A percentile compares a stretch with the other conserved stretches of the same genome.
These are phyloP conservation scores for Shargacucullia verbasci DNA, from an alignment of 2,888 invertebrate genomes.

Conservation along the genomic window DNA sequence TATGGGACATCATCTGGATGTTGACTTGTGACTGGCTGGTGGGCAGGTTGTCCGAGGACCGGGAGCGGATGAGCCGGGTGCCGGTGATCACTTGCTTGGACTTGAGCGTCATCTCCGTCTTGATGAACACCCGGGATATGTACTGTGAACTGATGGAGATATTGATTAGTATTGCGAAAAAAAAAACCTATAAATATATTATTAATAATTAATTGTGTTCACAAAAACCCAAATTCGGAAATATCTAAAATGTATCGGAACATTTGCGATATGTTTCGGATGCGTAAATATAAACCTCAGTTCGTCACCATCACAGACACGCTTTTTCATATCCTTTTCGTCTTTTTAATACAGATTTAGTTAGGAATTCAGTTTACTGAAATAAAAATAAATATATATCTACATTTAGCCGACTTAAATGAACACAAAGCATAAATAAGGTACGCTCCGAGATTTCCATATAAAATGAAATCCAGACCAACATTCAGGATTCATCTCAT, in stretches of 20 bases:
- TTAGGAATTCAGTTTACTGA: slow-evolving; percentile 1
- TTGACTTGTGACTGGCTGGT: slow-evolving; percentile 98
- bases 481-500: slow-evolving; percentile 29
- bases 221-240: too few species aligned
- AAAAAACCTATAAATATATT: too few species aligned
- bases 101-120: slow-evolving; percentile 98
- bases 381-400: slow-evolving; percentile 19
- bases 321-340: too few species aligned
- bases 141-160: slow-evolving; percentile 93
- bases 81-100: slow-evolving; percentile 94
- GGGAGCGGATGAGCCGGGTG: slow-evolving; percentile 93
- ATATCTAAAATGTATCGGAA: too few species aligned
- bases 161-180: not conserved
- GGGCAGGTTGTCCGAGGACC: slow-evolving; percentile 96
- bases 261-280: too few species aligned
- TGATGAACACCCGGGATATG: slow-evolving; percentile 97
- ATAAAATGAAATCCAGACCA: slow-evolving; percentile 39
- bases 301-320: too few species aligned
- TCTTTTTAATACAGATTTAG: slow-evolving; percentile 38
- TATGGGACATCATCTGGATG: slow-evolving; percentile 98
- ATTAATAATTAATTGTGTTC: too few species aligned
- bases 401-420: slow-evolving; percentile 12
- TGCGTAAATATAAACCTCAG: too few species aligned
- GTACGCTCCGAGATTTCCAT: slow-evolving; percentile 40
- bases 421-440: slow-evolving; percentile 33